Base-by-base conservation (phyloP, 2,797 vertebrate genomes). In the Pangasius macronema region DNA sequence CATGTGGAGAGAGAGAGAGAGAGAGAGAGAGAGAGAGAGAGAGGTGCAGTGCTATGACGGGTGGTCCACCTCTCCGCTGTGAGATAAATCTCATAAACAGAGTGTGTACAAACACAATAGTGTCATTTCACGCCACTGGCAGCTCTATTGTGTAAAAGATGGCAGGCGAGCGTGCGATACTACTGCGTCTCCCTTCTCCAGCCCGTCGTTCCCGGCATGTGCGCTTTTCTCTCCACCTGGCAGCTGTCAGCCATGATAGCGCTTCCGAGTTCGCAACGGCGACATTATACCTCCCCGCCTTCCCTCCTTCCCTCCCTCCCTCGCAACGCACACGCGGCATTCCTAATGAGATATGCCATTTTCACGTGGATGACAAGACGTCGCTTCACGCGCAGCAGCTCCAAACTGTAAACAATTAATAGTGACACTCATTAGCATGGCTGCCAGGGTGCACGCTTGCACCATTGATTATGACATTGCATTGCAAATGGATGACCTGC, bases 371-470 rank as follows among this genome's bases (percentile, higher is more conserved):
- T 96, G 97, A 97, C 42, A 51, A 61, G 16, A 65, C 81, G 81
- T 33, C 42, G 42, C 81, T 97, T 97, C 83, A 53, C 67, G 59
- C 76, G 8, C 33, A n/a, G 27, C 86, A 27, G 77, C 96, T 97
- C 97, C 96, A 95, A 93, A 98, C 97, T 97, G 97, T 97, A 97
- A 85, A 96, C 97, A 97, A 98, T 99, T 99, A 98, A 99, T 98
- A 98, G 97, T 95, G 95, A 92, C 92, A 95, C 96, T 98, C 97
- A 98, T 98, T 98, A 99, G 96, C 97, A 97, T 95, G 96, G 92
- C 94, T 95, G 93, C 94, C 85, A 75, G 96, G 96, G 9, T n/a
- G 3, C 68, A 33, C 86, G 11, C 68, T 49, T 73, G 92, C 95
- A 92, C 96, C 95, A 96, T 95, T 95, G 97, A 97, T 97, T 96